Evolutionary conservation across 2,888 invertebrate genomes (phyloP).

Genomic region (Serripes groenlandicus): DNA sequence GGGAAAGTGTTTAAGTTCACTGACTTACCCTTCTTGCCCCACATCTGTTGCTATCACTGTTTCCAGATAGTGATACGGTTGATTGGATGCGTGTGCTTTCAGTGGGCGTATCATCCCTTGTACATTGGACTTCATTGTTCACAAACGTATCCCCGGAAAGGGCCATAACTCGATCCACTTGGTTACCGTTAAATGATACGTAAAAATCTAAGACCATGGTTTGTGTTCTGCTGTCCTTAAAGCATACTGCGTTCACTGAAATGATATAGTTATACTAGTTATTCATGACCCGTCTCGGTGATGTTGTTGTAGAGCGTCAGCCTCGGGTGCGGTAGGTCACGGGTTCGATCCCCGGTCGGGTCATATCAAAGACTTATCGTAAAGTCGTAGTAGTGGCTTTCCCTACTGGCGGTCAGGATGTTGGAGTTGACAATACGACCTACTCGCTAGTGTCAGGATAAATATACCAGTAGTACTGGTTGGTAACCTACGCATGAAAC

Average conservation of each 20-base stretch:
- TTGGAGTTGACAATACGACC: too few relatives aligned
- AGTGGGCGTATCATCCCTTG: neutral
- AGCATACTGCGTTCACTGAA: conserved; percentile 15
- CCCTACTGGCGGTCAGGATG: too few relatives aligned
- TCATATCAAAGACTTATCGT: too few relatives aligned
- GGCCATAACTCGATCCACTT: conserved; percentile 11
- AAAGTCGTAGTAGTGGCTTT: too few relatives aligned
- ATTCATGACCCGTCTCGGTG: neutral
- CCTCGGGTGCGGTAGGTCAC: too few relatives aligned
- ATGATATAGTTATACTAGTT: too few relatives aligned
- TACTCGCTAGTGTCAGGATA: too few relatives aligned
- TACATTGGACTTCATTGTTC: neutral
- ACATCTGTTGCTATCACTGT: conserved; percentile 10
- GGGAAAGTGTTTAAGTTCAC: too few relatives aligned
- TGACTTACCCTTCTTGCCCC: conserved; percentile 23
- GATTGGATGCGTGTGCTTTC: neutral
- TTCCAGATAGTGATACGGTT: neutral
- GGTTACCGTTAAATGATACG: conserved; percentile 14
- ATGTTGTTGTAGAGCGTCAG: too few relatives aligned
- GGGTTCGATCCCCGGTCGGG: too few relatives aligned
- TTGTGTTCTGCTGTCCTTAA: neutral
- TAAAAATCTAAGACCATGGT: conserved; percentile 10
- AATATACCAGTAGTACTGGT: too few relatives aligned
- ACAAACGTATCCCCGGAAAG: conserved; percentile 4
- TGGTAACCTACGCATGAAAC: too few relatives aligned